A percentile compares a stretch with the other conserved stretches of the same genome.
phyloP scores from a whole-genome alignment of 2,888 invertebrate species.

The Ferrisia virgata region DNA sequence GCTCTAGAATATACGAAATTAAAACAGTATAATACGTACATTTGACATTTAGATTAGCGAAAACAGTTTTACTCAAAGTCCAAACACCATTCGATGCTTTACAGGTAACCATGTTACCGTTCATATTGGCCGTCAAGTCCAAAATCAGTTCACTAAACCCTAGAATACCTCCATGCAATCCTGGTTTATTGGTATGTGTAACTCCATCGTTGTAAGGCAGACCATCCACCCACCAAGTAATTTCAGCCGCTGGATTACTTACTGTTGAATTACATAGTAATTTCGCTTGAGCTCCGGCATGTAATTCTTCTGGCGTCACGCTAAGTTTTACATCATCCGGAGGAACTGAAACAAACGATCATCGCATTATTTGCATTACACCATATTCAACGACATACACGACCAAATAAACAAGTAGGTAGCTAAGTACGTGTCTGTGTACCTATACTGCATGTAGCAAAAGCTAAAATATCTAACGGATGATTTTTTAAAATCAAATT shows the following conservation, averaged over 20 bases:
- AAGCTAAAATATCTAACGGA: too few relatives aligned
- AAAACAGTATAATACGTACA: too few relatives aligned
- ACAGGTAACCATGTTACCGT: constrained; percentile 83
- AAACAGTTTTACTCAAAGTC: constrained; percentile 83
- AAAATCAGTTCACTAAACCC: constrained; percentile 74
- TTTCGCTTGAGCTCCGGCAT: constrained; percentile 74
- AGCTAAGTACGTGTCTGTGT: background rate
- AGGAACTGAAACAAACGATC: too few relatives aligned
- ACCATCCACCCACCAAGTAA: constrained; percentile 88
- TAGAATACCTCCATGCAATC: constrained; percentile 83
- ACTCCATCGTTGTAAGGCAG: constrained; percentile 58
- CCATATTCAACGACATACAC: too few relatives aligned
- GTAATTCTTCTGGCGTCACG: constrained; percentile 73
- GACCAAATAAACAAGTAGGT: constrained; percentile 49
- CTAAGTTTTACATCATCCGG: constrained; percentile 83
- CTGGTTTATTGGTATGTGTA: constrained; percentile 71
- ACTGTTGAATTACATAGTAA: constrained; percentile 85
- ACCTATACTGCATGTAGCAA: too few relatives aligned
- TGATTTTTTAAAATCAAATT: too few relatives aligned
- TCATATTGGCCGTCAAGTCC: constrained; percentile 79
- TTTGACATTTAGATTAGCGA: constrained; percentile 77
- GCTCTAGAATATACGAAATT: too few relatives aligned
- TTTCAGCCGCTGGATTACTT: constrained; percentile 83
- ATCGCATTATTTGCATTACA: too few relatives aligned
- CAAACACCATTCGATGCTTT: constrained; percentile 83